Evolutionary conservation across 2,113 vertebrate genomes (phyloP).

Genomic region (Rhinichthys klamathensis): DNA sequence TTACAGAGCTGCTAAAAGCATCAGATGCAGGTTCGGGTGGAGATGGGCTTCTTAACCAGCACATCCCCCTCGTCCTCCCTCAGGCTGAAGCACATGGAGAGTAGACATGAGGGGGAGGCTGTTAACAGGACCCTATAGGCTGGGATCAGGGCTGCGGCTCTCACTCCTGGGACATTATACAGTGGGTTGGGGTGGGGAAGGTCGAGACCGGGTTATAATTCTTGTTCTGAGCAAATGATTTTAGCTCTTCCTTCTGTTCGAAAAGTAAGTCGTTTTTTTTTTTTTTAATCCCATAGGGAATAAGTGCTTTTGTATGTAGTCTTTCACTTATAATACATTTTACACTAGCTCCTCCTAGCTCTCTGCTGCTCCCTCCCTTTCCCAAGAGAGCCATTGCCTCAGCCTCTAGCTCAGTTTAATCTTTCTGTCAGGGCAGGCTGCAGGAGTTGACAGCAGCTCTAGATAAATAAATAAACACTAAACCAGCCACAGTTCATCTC

Average conservation of each 20-base stretch:
- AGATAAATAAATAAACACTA: slow-evolving; percentile 54
- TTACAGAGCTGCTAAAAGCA: slow-evolving; percentile 1
- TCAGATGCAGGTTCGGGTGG: background rate
- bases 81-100: slow-evolving; percentile 19
- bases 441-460: slow-evolving; percentile 48
- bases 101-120: background rate
- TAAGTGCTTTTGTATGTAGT: slow-evolving; percentile 6
- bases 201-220: background rate
- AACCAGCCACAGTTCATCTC: slow-evolving; percentile 21
- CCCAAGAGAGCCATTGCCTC: slow-evolving; percentile 24
- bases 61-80: slow-evolving; percentile 7
- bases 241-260: too few relatives aligned
- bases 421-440: slow-evolving; percentile 34
- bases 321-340: background rate
- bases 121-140: slow-evolving; percentile 15
- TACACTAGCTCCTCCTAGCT: background rate
- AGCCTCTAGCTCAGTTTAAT: slow-evolving; percentile 49
- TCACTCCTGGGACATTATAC: slow-evolving; percentile 1
- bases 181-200: background rate
- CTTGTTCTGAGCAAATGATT: background rate
- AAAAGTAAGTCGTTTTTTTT: background rate
- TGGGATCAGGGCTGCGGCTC: background rate
- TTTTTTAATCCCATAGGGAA: background rate
- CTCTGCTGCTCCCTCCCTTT: background rate
- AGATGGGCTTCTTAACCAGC: slow-evolving; percentile 18